These are phyloP conservation scores for Ichneumoninae sp. DNA, from an alignment of 2,888 invertebrate genomes.

Conservation along the genomic window DNA sequence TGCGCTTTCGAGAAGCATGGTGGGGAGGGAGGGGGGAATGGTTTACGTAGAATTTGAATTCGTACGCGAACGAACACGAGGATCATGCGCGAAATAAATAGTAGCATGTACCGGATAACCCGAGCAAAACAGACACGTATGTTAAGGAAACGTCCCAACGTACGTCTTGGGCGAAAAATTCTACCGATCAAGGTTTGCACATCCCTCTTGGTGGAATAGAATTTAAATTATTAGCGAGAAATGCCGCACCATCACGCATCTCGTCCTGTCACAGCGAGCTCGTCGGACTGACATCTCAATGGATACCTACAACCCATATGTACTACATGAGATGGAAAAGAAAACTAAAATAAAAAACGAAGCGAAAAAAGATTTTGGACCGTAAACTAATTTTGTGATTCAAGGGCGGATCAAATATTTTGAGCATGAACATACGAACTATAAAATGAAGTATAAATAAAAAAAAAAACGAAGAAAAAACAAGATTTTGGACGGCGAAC, in stretches of 20 bases:
- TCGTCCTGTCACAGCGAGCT: background rate
- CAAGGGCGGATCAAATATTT: background rate
- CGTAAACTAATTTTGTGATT: background rate
- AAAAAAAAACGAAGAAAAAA: background rate
- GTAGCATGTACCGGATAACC: constrained; percentile 19
- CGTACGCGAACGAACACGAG: constrained; percentile 25
- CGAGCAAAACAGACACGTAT: constrained; percentile 26
- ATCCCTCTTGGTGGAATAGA: constrained; percentile 25
- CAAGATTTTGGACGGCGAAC: background rate
- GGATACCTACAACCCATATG: background rate
- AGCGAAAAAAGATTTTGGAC: background rate
- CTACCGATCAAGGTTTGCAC: constrained; percentile 3
- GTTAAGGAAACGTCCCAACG: constrained; percentile 21
- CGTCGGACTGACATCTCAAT: background rate
- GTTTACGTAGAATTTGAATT: constrained; percentile 42
- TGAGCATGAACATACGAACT: too few relatives aligned
- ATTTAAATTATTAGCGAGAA: constrained; percentile 49
- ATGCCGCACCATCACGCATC: background rate
- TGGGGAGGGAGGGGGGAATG: background rate
- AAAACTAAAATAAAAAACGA: background rate
- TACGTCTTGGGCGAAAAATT: constrained; percentile 4
- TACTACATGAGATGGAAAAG: background rate
- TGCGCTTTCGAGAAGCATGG: background rate
- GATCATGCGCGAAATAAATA: background rate
- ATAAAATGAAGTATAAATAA: background rate